Percentiles rank a stretch among this genome's conserved stretches.
These are phyloP conservation scores for Eulacestoma nigropectus DNA, from an alignment of 2,113 vertebrate genomes.

Conservation along the genomic window DNA sequence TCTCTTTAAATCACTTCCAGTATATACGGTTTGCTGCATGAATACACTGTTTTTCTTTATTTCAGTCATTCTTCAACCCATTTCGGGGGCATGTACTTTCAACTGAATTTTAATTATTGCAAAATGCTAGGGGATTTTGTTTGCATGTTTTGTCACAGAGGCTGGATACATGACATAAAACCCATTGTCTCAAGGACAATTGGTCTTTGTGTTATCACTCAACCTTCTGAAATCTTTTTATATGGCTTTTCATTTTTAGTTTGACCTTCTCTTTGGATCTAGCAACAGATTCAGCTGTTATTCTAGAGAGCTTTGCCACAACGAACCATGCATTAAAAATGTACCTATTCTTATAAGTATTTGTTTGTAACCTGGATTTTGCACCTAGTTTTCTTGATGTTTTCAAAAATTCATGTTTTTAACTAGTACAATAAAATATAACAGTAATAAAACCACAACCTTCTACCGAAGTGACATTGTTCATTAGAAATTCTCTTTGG, in stretches of 20 bases:
- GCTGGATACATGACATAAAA: not conserved
- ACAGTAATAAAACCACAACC: not conserved
- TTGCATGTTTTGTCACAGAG: not conserved
- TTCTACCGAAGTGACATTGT: not conserved
- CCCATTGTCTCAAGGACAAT: not conserved
- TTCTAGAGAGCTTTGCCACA: not conserved
- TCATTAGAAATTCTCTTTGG: slow-evolving; percentile 39
- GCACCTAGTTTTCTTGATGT: not conserved
- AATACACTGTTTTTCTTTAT: not conserved
- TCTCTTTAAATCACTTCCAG: not conserved
- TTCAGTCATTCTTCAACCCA: not conserved
- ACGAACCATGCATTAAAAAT: not conserved
- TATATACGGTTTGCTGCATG: not conserved
- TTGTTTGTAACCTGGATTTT: not conserved
- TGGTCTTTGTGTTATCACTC: not conserved
- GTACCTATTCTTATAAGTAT: not conserved
- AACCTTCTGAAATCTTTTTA: not conserved
- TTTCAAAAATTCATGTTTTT: not conserved
- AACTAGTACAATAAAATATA: not conserved
- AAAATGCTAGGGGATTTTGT: not conserved
- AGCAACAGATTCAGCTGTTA: not conserved
- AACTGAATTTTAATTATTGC: not conserved
- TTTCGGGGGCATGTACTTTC: not conserved
- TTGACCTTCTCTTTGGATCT: not conserved
- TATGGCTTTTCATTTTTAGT: not conserved